These are phyloP conservation scores for Drosophila pseudoobscura DNA, from an alignment of 1,140 invertebrate species.

Conservation along the genomic window DNA sequence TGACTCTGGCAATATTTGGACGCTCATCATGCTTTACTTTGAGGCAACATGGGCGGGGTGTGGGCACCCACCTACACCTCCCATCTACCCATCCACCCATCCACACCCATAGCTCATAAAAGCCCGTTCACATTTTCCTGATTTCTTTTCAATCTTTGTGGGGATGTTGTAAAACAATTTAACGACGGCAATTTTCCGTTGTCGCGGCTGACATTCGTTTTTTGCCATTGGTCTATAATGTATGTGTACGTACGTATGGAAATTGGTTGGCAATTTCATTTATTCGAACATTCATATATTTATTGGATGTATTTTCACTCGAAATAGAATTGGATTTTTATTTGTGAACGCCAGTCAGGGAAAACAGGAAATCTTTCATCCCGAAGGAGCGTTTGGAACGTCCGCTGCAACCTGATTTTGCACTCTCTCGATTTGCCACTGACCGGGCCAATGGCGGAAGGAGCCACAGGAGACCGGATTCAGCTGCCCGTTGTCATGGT, in stretches of 20 bases:
- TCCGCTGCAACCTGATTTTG: no score
- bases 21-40: constrained; percentile 12
- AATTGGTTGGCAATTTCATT: constrained; percentile 38
- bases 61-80: background rate
- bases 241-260: constrained; percentile 1
- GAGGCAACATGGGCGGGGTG: constrained; percentile 1
- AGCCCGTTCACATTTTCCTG: constrained; percentile 23
- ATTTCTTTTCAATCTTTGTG: constrained; percentile 56
- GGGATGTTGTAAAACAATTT: constrained; percentile 53
- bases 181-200: constrained; percentile 40
- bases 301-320: constrained; percentile 16
- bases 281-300: constrained; percentile 32
- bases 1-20: constrained; percentile 50
- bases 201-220: constrained; percentile 43
- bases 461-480: background rate
- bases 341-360: constrained; percentile 15
- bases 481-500: constrained; percentile 29
- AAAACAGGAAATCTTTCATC: constrained; percentile 5
- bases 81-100: background rate
- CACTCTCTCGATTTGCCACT: no score
- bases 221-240: constrained; percentile 27
- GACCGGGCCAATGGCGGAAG: no score
- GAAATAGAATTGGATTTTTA: constrained; percentile 31
- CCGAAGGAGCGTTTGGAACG: background rate
- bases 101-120: constrained; percentile 18